Conservation (phyloP, 2,797 vertebrate species). For the Erpetoichthys calabaricus region DNA sequence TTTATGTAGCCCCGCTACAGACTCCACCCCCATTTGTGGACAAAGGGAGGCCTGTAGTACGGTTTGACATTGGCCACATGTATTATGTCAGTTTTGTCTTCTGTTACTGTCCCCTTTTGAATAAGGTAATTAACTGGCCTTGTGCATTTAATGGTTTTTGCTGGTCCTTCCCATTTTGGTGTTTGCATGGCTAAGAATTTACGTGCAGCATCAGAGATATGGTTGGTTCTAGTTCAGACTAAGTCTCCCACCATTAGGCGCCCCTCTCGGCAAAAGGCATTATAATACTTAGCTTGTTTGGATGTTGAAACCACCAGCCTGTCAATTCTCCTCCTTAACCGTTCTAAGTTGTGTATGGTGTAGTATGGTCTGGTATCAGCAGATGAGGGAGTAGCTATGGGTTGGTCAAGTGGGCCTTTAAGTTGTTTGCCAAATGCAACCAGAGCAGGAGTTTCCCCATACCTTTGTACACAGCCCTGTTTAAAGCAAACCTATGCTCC, state of each 20-base stretch:
- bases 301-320: neutral
- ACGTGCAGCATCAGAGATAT: neutral
- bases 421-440: neutral
- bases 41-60: no score
- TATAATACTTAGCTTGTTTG: conserved; percentile 12
- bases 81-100: no score
- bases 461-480: conserved; percentile 3
- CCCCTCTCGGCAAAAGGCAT: neutral
- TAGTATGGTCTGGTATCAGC: neutral
- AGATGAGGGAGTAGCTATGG: neutral
- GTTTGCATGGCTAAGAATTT: conserved; percentile 5
- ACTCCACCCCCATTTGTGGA: no score
- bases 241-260: neutral
- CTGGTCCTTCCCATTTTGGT: conserved; percentile 6
- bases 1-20: no score
- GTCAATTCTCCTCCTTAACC: neutral
- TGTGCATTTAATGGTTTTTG: no score
- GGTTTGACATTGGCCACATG: no score
- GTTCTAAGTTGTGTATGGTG: neutral
- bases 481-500: conserved; percentile 2
- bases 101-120: no score
- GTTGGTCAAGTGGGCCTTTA: conserved; percentile 4
- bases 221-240: conserved; percentile 5
- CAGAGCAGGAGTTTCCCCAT: neutral
- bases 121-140: no score